Conservation (phyloP, 1,140 invertebrate species). For the Micrasema minimum region DNA sequence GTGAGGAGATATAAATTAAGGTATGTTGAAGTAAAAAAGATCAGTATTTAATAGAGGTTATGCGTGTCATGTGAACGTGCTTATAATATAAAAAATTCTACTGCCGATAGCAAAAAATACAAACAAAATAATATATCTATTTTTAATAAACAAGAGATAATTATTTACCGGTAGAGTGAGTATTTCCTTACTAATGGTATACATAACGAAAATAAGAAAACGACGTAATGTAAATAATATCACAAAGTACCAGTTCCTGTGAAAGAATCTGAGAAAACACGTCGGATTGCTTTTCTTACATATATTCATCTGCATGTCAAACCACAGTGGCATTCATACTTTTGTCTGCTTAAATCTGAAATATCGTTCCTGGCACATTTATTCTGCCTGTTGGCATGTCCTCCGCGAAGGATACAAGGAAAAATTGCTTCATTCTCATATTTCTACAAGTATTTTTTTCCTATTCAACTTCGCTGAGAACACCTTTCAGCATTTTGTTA, state of each 20-base stretch:
- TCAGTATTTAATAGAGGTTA: too few relatives aligned
- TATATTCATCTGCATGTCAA: constrained; percentile 36
- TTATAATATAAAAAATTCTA: too few relatives aligned
- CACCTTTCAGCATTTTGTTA: neutral
- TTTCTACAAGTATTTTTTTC: constrained; percentile 22
- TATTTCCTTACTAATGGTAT: too few relatives aligned
- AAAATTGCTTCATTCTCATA: constrained; percentile 28
- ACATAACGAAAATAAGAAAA: too few relatives aligned
- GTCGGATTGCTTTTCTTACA: constrained; percentile 23
- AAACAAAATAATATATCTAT: too few relatives aligned
- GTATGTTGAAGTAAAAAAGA: too few relatives aligned
- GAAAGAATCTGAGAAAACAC: neutral
- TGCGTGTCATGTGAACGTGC: too few relatives aligned
- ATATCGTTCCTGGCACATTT: constrained; percentile 34
- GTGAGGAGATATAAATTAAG: too few relatives aligned
- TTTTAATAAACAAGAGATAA: too few relatives aligned
- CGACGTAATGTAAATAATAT: neutral
- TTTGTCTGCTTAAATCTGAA: constrained; percentile 33
- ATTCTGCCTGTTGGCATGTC: constrained; percentile 19
- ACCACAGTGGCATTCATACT: constrained; percentile 30
- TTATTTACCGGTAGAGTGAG: too few relatives aligned
- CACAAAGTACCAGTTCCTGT: neutral
- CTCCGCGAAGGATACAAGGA: constrained; percentile 8
- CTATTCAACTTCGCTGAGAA: neutral
- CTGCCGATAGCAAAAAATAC: too few relatives aligned